A percentile compares a stretch with the other conserved stretches of the same genome.
These are phyloP conservation scores for Picus viridis DNA, from an alignment of 2,797 vertebrate genomes.

Conservation along the genomic window DNA sequence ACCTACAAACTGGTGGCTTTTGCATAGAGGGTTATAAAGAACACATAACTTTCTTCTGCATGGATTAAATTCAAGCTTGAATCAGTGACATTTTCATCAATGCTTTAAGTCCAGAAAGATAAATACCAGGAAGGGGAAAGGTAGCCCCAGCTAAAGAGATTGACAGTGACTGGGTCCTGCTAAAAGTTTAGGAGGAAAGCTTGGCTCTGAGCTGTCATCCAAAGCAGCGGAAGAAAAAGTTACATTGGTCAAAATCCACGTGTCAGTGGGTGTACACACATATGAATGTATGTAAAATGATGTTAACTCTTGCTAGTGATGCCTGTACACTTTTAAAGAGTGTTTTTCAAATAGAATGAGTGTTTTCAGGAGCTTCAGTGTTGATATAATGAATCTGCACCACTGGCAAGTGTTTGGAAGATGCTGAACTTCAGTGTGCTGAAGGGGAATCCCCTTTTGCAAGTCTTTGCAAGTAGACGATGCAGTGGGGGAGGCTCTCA, in stretches of 20 bases:
- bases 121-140: not conserved
- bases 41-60: slow-evolving; percentile 7
- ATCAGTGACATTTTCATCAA: not conserved
- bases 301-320: not conserved
- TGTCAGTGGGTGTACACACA: not conserved
- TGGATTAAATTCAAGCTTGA: not conserved
- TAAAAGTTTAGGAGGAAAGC: not conserved
- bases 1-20: not conserved
- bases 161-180: not conserved
- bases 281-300: not conserved
- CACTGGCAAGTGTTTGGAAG: not conserved
- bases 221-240: not conserved
- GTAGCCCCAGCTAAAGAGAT: not conserved
- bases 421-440: not conserved
- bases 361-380: not conserved
- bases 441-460: not conserved
- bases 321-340: not conserved
- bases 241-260: not conserved
- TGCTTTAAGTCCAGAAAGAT: not conserved
- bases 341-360: not conserved
- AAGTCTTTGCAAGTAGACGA: not conserved
- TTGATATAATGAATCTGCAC: not conserved
- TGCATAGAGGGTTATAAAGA: not conserved
- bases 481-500: not conserved
- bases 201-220: not conserved